A percentile compares a stretch with the other conserved stretches of the same genome.
phyloP scores from a whole-genome alignment of 2,888 invertebrate genomes.

The Hypena proboscidalis region DNA sequence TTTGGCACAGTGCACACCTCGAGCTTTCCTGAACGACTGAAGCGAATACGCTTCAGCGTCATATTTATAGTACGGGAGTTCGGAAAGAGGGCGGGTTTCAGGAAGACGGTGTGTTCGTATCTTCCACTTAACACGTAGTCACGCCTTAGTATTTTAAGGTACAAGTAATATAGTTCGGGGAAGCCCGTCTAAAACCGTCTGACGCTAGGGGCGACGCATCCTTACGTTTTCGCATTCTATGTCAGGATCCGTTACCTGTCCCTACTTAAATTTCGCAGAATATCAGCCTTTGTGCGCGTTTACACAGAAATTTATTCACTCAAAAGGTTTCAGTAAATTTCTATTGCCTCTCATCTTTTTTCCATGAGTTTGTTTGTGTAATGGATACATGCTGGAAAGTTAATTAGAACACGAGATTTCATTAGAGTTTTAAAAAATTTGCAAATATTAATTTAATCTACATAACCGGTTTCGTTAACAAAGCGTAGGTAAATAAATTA shows the following conservation, averaged over 20 bases:
- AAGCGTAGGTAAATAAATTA: constrained; percentile 28
- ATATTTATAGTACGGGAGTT: constrained; percentile 74
- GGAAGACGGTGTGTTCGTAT: constrained; percentile 65
- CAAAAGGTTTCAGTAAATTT: background rate
- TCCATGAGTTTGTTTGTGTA: too few relatives aligned
- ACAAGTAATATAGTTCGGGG: constrained; percentile 74
- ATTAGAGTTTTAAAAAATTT: too few relatives aligned
- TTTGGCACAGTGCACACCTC: constrained; percentile 73
- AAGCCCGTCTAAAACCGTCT: constrained; percentile 70
- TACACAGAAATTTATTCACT: background rate
- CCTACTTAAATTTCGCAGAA: constrained; percentile 25
- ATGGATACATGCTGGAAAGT: constrained; percentile 12
- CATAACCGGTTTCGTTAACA: constrained; percentile 21
- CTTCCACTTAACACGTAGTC: constrained; percentile 76
- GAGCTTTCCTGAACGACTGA: constrained; percentile 80
- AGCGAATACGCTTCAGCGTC: constrained; percentile 66
- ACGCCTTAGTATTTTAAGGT: constrained; percentile 67
- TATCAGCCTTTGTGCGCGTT: constrained; percentile 11
- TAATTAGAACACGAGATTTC: constrained; percentile 2
- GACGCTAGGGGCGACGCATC: constrained; percentile 43
- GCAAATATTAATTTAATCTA: constrained; percentile 15
- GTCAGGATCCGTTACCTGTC: constrained; percentile 27
- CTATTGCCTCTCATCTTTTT: background rate
- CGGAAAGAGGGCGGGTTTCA: constrained; percentile 71
- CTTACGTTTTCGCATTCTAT: constrained; percentile 48